These are phyloP conservation scores for Epizoanthus scotinus DNA, from an alignment of 92 coral and sea anemone genomes.

Conservation along the genomic window DNA sequence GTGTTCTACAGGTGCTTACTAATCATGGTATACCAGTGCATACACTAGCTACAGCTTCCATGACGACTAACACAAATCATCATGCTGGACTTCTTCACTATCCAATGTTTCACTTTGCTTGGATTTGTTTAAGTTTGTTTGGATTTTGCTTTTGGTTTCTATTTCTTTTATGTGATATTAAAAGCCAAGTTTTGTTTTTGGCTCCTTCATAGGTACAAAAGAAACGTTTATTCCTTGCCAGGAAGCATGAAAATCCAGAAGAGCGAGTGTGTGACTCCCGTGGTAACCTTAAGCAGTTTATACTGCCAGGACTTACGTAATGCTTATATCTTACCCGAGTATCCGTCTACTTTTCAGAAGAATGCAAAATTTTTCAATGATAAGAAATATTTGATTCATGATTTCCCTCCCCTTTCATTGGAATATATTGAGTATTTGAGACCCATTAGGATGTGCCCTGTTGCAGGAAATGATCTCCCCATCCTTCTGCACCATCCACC, in stretches of 20 bases:
- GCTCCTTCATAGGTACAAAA: slow-evolving; percentile 41
- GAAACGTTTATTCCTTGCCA: slow-evolving; percentile 25
- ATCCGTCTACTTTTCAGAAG: slow-evolving; percentile 68
- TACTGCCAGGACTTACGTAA: slow-evolving; percentile 65
- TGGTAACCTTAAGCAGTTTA: slow-evolving; percentile 60
- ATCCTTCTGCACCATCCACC: slow-evolving; percentile 72
- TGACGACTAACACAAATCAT: slow-evolving; percentile 22
- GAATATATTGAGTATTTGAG: slow-evolving; percentile 60
- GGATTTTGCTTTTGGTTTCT: slow-evolving; percentile 6
- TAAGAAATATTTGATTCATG: slow-evolving; percentile 65
- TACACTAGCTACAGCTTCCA: slow-evolving; percentile 23
- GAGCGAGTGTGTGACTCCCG: slow-evolving; percentile 32
- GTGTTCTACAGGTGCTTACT: slow-evolving; percentile 20
- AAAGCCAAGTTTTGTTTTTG: slow-evolving; percentile 34
- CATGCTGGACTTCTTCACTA: slow-evolving; percentile 24
- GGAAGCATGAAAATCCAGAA: slow-evolving; percentile 53
- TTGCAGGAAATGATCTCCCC: slow-evolving; percentile 77
- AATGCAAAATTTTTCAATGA: slow-evolving; percentile 67
- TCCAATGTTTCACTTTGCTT: slow-evolving; percentile 21
- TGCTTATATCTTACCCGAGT: slow-evolving; percentile 68
- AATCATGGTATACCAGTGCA: slow-evolving; percentile 29
- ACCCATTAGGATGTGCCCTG: slow-evolving; percentile 66
- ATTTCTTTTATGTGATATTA: slow-evolving; percentile 5
- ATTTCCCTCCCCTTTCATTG: slow-evolving; percentile 61
- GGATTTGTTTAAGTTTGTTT: background rate